Base-by-base conservation (phyloP, 2,888 invertebrate genomes). In the Hesperia comma region DNA sequence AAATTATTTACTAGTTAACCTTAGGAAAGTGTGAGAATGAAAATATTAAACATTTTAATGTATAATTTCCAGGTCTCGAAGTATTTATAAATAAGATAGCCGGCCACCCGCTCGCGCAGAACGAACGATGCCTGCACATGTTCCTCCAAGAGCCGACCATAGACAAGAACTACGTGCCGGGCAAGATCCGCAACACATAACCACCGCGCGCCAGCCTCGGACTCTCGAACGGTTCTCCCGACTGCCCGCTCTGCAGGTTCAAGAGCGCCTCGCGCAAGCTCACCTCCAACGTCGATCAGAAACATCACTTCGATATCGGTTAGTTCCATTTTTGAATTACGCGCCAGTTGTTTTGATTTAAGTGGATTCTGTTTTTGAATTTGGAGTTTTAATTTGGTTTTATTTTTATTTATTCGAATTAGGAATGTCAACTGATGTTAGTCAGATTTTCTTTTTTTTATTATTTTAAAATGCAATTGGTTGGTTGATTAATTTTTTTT, bases 1-100 rank as follows among this genome's bases (percentile, higher is more conserved):
- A n/a, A n/a, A n/a, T n/a, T n/a, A n/a, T n/a, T n/a, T n/a, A n/a
- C n/a, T n/a, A n/a, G n/a, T n/a, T n/a, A n/a, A n/a, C n/a, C n/a
- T n/a, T n/a, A n/a, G n/a, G n/a, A n/a, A n/a, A n/a, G n/a, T n/a
- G n/a, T n/a, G n/a, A n/a, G n/a, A n/a, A n/a, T n/a, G n/a, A n/a
- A n/a, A n/a, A n/a, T n/a, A n/a, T n/a, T n/a, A n/a, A 26, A 26
- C 3, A 26, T 26, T 4, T 37, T 8, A 37, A 37, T 49, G 10
- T 19, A 10, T 19, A 1, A 17, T 4, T 54, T 84, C 1, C 83
- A 93, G 93, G 96, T 72, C 94, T 99, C 80, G 99, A 99, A 94
- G 95, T 96, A 82, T 99, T 99, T 93, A 97, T 99, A 79, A 99
- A 99, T 93, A 99, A 99, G 94, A 98, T 99, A 84, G 99, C 99